These are phyloP conservation scores for Acrobasis suavella DNA, from an alignment of 2,888 invertebrate genomes.

Conservation along the genomic window DNA sequence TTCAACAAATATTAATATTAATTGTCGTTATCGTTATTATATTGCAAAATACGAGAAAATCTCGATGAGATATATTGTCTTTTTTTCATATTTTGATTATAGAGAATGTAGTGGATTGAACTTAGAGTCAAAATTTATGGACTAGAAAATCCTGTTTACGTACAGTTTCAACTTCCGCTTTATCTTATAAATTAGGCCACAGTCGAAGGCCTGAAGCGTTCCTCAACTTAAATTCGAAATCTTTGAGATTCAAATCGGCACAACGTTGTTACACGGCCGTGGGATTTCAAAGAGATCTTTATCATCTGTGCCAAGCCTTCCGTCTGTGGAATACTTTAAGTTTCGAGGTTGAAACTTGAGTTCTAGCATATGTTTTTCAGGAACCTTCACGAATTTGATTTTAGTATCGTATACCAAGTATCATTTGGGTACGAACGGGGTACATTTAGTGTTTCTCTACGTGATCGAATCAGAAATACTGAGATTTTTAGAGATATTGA, in stretches of 20 bases:
- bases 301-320: slow-evolving; percentile 12
- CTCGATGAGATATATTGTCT: no score
- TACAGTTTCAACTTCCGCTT: slow-evolving; percentile 14
- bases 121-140: background rate
- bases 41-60: no score
- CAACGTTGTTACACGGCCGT: slow-evolving; percentile 62
- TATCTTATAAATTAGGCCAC: slow-evolving; percentile 33
- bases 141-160: background rate
- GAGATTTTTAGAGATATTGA: no score
- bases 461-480: no score
- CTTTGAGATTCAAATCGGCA: slow-evolving; percentile 81
- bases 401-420: no score
- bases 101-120: no score
- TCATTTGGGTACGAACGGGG: no score
- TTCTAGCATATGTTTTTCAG: background rate
- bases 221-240: slow-evolving; percentile 73
- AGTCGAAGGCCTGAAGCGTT: slow-evolving; percentile 44
- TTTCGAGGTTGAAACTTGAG: background rate
- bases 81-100: no score
- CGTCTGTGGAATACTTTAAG: background rate
- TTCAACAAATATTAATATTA: no score
- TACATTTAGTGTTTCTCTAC: no score
- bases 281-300: slow-evolving; percentile 62
- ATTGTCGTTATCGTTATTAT: no score
- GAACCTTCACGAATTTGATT: no score